Evolutionary conservation across 2,888 invertebrate species (phyloP), one percentile per base, ranked within the genome.

Genomic region (Hypsopygia costalis): DNA sequence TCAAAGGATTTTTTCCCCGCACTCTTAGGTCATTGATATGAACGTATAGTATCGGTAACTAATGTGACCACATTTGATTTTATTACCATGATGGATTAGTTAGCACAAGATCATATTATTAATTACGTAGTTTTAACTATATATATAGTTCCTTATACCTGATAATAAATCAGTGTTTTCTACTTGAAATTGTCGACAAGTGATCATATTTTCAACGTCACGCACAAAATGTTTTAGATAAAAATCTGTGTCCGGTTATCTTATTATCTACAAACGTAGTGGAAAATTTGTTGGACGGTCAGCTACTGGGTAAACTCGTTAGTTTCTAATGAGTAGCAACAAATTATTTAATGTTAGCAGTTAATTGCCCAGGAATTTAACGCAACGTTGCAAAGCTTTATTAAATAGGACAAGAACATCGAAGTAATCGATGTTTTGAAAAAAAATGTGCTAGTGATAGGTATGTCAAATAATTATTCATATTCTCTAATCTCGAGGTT

Each of bases 221-320:
- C 22, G 21, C 31, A 22, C 12, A 11, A 11, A 53, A 59, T 58
- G 63, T 49, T 59, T 35, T 28, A 54, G 66, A 69, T 69, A 62
- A 62, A 49, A 48, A 69, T 68, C 63, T 41, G 42, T 49, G 51
- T 55, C 56, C 52, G 52, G 49, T 48, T 47, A 43, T 45, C 42
- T 51, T 54, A 39, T 44, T 43, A 47, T 47, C 50, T 49, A 34
- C 34, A 11, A 36, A 25, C 38, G 44, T 52, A 53, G 48, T 58
- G 54, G 52, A 55, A 54, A 51, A 64, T 63, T 67, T 62, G 46
- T 53, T 64, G 52, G 49, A 51, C 60, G 60, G 58, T 62, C 61
- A 67, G 63, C 63, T 63, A 54, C 50, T 51, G 49, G 41, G 47
- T 51, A 49, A 50, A 47, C 47, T 49, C 44, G 46, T 49, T 46